Evolutionary conservation across 2,113 vertebrate genomes (phyloP), one percentile per base, ranked within the genome.

Genomic region (Hyla sarda): DNA sequence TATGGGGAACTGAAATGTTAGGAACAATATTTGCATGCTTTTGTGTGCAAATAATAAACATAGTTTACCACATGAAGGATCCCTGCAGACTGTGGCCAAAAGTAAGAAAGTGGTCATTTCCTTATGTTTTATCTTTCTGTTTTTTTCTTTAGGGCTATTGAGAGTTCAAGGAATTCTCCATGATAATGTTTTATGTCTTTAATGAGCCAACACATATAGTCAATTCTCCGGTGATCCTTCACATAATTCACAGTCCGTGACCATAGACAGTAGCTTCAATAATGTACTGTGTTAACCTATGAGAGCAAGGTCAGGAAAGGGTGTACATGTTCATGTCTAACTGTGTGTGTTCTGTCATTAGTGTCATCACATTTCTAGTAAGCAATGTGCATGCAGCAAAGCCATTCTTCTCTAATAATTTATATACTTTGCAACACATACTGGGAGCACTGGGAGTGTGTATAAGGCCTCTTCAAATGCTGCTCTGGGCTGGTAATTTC

Each of bases 241-340:
- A 45, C 34, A 80, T 62, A 62, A 80, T 80, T 80, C n/a, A 28
- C 25, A 41, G 54, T 41, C 21, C 54, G 6, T 62, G 77, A 11
- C 30, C 65, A 69, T 45, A 60, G 32, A 80, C 54, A 60, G 77
- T 34, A 58, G 34, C 19, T 62, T 62, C 56, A 23, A 80, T 80
- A 25, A 62, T 62, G 34, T 80, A 17, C 54, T 45, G 5, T 60
- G 34, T 60, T 80, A 37, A 25, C 37, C 34, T 25, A 7, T 60
- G 34, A 19, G 7, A n/a, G 34, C 13, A n/a, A 79, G 77, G 54
- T 79, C 32, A 79, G 23, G 45, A 17, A 13, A 80, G 16, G 17
- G 77, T 80, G 11, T 45, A 21, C 19, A 41, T 60, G 54, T 60
- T 60, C 54, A 60, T 25, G 6, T 45, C 56, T 62, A 12, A 7